These are phyloP conservation scores for Baccha elongata DNA, from an alignment of 2,888 invertebrate genomes.

Conservation along the genomic window DNA sequence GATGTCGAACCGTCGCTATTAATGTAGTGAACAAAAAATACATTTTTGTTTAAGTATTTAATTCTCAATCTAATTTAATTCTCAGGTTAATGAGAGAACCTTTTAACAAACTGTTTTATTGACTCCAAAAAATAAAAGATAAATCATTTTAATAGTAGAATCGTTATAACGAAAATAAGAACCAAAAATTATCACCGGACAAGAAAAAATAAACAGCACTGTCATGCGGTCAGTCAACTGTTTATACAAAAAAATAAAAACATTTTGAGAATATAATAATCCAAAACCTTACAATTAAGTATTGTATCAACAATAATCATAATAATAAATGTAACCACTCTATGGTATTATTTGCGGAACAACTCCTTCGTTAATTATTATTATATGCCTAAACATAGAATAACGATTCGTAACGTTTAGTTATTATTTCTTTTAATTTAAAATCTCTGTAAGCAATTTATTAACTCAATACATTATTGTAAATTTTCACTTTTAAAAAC, in stretches of 20 bases:
- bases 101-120: constrained; percentile 28
- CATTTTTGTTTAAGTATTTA: constrained; percentile 51
- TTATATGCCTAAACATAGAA: neutral
- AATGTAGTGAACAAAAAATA: constrained; percentile 69
- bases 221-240: constrained; percentile 58
- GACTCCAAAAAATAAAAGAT: constrained; percentile 38
- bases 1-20: constrained; percentile 81
- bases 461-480: constrained; percentile 16
- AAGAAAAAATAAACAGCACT: constrained; percentile 34
- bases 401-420: constrained; percentile 1
- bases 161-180: constrained; percentile 35
- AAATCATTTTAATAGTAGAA: constrained; percentile 55
- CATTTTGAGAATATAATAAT: constrained; percentile 1
- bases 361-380: constrained; percentile 26
- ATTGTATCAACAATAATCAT: constrained; percentile 30
- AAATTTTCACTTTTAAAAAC: constrained; percentile 12
- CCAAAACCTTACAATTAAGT: constrained; percentile 40
- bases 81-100: constrained; percentile 45
- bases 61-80: constrained; percentile 51
- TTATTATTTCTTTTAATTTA: constrained; percentile 14
- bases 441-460: neutral
- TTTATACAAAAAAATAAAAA: neutral
- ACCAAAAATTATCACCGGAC: constrained; percentile 30
- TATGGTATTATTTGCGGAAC: constrained; percentile 19
- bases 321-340: constrained; percentile 28